These are phyloP conservation scores for Mastacembelus armatus DNA, from an alignment of 2,797 vertebrate genomes.

Conservation along the genomic window DNA sequence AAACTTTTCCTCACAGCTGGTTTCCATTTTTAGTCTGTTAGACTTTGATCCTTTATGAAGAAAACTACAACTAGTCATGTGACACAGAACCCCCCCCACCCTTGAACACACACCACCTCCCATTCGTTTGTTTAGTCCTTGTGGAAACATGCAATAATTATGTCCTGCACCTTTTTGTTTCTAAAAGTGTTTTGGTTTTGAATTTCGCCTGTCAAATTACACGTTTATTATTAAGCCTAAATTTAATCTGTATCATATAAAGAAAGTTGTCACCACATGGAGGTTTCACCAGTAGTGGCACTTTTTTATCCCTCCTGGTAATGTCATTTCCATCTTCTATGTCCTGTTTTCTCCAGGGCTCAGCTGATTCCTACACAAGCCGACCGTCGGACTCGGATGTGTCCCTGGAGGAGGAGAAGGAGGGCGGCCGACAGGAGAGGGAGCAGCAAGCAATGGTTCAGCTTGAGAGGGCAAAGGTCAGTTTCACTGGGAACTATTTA, in stretches of 20 bases:
- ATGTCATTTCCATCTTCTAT: conserved; percentile 30
- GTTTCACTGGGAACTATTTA: neutral
- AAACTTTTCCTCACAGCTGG: conserved; percentile 7
- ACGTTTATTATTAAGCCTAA: neutral
- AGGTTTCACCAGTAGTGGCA: neutral
- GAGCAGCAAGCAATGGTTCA: conserved; percentile 96
- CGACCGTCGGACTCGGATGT: conserved; percentile 98
- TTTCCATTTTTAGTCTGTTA: conserved; percentile 65
- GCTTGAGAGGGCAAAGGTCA: conserved; percentile 96
- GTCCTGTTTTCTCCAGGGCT: conserved; percentile 86
- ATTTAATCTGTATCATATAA: neutral
- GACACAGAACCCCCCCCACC: neutral
- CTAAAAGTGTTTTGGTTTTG: neutral
- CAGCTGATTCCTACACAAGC: conserved; percentile 98
- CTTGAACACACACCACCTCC: conserved; percentile 22
- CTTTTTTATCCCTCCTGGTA: neutral
- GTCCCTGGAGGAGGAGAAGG: conserved; percentile 97
- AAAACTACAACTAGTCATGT: conserved; percentile 11
- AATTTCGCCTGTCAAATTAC: neutral
- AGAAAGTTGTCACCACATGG: neutral
- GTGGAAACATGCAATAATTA: conserved; percentile 8
- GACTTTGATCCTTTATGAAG: conserved; percentile 66
- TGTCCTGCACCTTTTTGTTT: conserved; percentile 26
- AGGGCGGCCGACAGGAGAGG: conserved; percentile 93
- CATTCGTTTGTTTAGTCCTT: conserved; percentile 14